Base-by-base conservation (phyloP, 1,140 invertebrate species). In the Teleopsis dalmanni region DNA sequence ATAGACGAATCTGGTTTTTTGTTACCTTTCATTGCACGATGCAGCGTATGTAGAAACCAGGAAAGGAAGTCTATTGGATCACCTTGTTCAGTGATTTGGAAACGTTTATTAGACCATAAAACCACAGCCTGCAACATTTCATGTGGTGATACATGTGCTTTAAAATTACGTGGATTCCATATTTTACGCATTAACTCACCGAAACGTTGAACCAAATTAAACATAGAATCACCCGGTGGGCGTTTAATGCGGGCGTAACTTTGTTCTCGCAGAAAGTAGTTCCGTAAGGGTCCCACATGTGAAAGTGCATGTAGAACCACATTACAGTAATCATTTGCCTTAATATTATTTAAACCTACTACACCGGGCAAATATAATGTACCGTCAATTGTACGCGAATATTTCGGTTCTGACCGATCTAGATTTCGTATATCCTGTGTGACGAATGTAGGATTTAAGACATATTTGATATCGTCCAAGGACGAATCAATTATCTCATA, bases 51-150 rank as follows among this genome's bases (percentile, higher is more conserved):
- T 9, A 98, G 74, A 70, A 98, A 93, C 92, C 93, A 98, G 1
- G 91, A 94, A 36, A 98, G 70, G 72, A 99, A 98, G 58, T 98
- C 91, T 43, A 98, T 87, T 4, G 95, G 91, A 78, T 99, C 95
- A 62, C 94, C 93, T 81, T 99, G 97, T 66, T 95, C 84, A 3
- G 94, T 99, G 67, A 99, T 97, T 69, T 99, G 95, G 71, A 98
- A 99, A 57, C 84, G 83, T 65, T 99, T 99, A 70, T 94, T 91
- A 59, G 93, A 97, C 85, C 94, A 98, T 7, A 98, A 73, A 1
- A 99, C 96, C 25, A 99, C 95, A 26, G 97, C 93, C 74, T 99
- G 97, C 11, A 99, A 74, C 96, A 99, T 99, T 78, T 99, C 97
- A 73, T 99, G 97, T 0, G 97, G 97, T 43, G 94, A 98, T 2